Evolutionary conservation across 2,797 vertebrate genomes (phyloP), one percentile per base, ranked within the genome.

Genomic region (Periparus ater): DNA sequence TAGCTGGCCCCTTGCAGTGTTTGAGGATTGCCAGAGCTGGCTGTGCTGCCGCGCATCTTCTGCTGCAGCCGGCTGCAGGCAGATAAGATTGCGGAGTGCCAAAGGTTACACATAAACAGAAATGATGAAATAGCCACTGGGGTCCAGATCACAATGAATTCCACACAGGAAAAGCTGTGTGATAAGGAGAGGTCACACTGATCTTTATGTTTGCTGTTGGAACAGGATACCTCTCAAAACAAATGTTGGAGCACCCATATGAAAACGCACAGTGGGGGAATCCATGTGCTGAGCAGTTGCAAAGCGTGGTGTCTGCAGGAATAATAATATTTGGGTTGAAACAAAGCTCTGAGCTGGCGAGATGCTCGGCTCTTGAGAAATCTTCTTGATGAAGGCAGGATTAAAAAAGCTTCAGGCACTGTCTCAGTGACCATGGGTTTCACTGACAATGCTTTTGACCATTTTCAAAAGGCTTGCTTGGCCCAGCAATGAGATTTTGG

Each of bases 51-150:
- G 93, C 74, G 50, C 95, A 96, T 96, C 96, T 96, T 57, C 94
- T 81, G 74, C 92, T 67, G 71, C 95, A 88, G 95, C 89, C 14
- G 22, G 81, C 92, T 80, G 89, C 71, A 10, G 63, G 92, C 68
- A 90, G 97, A 97, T 97, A 97, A 97, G 96, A 97, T 97, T 96
- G 91, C 13, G 0, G 55, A 22, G 94, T 94, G 96, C 80, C 96
- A 96, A 85, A 97, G 96, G 97, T 95, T 95, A 90, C 91, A 94
- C 84, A 89, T 60, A 96, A 96, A 90, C 93, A 95, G 95, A 66
- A 89, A 17, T 96, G 94, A 96, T 97, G 95, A 95, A 97, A 96
- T 73, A 44, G 86, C 85, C 84, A 32, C 86, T 78, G 45, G 87
- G 75, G 83, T 84, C 85, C 73, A 38, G 79, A 89, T 91, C 94